Evolutionary conservation across 2,888 invertebrate genomes (phyloP).

Genomic region (Eupelmus urozonus): DNA sequence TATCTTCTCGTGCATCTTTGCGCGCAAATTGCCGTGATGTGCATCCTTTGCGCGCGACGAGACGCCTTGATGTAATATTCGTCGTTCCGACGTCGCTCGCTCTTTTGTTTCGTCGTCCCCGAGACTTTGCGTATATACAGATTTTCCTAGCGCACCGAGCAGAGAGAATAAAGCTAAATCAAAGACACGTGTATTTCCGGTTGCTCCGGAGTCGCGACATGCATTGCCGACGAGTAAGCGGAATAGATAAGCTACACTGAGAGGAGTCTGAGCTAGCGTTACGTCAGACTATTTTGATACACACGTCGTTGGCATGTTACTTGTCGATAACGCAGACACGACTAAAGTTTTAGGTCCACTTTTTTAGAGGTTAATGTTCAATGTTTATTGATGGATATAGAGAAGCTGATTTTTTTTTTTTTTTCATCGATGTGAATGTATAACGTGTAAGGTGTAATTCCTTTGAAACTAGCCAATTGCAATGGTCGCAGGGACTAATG

Average conservation of each 20-base stretch:
- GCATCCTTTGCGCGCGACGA: conserved; percentile 1
- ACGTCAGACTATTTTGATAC: conserved; percentile 9
- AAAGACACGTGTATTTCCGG: neutral
- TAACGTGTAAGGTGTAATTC: too few species aligned
- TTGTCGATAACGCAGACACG: too few species aligned
- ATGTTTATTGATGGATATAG: too few species aligned
- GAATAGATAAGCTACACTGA: conserved; percentile 9
- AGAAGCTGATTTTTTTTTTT: too few species aligned
- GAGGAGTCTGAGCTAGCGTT: conserved; percentile 14
- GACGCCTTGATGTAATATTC: conserved; percentile 15
- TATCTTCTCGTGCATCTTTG: conserved; percentile 3
- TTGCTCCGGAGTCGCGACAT: conserved; percentile 21
- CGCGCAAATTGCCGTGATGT: conserved; percentile 13
- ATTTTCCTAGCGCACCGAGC: conserved; percentile 1
- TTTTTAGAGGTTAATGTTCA: too few species aligned
- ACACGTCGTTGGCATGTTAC: neutral
- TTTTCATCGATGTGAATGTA: too few species aligned
- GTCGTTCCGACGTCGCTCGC: conserved; percentile 39
- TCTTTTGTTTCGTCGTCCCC: conserved; percentile 38
- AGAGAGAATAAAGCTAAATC: neutral
- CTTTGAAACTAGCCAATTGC: too few species aligned
- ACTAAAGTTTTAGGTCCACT: too few species aligned
- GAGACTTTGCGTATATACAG: conserved; percentile 2
- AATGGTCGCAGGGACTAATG: too few species aligned
- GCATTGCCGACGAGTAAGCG: conserved; percentile 6